phyloP scores from a whole-genome alignment of 2,888 invertebrate species.

The Acronicta aceris region DNA sequence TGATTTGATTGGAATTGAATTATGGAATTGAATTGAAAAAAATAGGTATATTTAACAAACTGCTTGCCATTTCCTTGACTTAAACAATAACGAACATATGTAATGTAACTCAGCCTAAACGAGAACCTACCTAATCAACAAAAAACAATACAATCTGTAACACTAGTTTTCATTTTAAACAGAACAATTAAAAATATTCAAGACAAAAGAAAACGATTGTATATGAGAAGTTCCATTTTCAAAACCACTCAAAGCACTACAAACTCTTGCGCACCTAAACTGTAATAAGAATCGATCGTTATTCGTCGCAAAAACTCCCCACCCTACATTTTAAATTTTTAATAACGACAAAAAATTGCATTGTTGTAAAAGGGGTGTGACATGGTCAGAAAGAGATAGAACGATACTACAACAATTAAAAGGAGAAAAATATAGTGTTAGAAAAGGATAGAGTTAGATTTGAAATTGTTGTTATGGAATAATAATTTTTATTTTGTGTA shows the following conservation, averaged over 20 bases:
- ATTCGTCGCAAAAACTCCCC: conserved; percentile 57
- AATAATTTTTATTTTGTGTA: conserved; percentile 34
- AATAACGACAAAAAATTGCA: conserved; percentile 47
- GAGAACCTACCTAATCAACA: too few species aligned
- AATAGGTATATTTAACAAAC: too few species aligned
- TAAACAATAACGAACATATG: too few species aligned
- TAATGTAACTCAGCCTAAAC: too few species aligned
- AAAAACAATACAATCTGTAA: not conserved
- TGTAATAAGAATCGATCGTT: conserved; percentile 34
- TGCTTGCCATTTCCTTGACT: too few species aligned
- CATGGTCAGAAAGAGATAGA: conserved; percentile 57
- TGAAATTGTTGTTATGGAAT: conserved; percentile 21
- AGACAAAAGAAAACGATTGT: not conserved
- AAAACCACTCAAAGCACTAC: conserved; percentile 30
- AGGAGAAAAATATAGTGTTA: conserved; percentile 25
- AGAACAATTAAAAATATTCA: not conserved
- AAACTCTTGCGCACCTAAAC: conserved; percentile 51
- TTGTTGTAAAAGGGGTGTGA: conserved; percentile 69
- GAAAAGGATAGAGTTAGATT: conserved; percentile 58
- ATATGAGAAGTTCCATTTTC: conserved; percentile 1
- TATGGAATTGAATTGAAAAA: too few species aligned
- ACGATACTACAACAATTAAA: conserved; percentile 47
- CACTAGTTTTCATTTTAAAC: not conserved
- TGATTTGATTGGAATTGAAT: too few species aligned
- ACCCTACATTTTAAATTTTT: conserved; percentile 49